A percentile compares a stretch with the other conserved stretches of the same genome.
Conservation (phyloP, 1,140 invertebrate genomes). For the Aphelinus atriplicis region DNA sequence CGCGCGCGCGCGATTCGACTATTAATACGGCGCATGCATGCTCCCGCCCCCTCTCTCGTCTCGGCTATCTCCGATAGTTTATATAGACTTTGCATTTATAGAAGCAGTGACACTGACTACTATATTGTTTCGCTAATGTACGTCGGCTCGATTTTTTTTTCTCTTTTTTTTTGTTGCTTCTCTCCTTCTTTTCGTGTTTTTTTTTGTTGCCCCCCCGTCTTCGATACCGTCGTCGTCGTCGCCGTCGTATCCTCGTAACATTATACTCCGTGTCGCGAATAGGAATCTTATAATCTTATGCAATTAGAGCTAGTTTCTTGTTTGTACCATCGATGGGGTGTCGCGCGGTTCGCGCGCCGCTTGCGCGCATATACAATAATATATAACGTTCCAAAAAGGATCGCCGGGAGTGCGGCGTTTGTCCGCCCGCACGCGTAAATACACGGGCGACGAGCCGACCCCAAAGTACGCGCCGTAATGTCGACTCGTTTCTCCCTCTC, state of each 20-base stretch:
- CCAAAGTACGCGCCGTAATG: background rate
- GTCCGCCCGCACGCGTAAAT: background rate
- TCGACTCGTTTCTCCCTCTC: conserved; percentile 4
- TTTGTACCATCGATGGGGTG: conserved; percentile 38
- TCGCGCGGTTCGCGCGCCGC: conserved; percentile 7
- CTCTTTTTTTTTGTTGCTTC: too few relatives aligned
- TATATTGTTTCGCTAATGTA: conserved; percentile 32
- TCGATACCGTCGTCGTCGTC: background rate
- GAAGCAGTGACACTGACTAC: conserved; percentile 41
- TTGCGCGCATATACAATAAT: background rate
- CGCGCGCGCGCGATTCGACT: conserved; percentile 2
- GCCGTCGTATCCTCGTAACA: conserved; percentile 4
- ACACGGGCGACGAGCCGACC: background rate
- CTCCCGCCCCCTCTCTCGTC: background rate
- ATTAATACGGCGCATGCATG: conserved; percentile 28
- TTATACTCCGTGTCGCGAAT: background rate
- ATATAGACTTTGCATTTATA: conserved; percentile 41
- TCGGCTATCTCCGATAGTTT: conserved; percentile 14
- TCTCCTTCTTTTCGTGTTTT: too few relatives aligned
- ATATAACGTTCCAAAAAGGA: conserved; percentile 23
- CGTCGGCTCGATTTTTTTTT: background rate
- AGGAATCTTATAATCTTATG: conserved; percentile 40
- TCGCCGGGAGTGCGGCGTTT: conserved; percentile 24
- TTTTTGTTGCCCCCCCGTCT: background rate
- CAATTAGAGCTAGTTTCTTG: conserved; percentile 37